Evolutionary conservation across 2,113 vertebrate species (phyloP).

Genomic region (Lichenostomus cassidix): DNA sequence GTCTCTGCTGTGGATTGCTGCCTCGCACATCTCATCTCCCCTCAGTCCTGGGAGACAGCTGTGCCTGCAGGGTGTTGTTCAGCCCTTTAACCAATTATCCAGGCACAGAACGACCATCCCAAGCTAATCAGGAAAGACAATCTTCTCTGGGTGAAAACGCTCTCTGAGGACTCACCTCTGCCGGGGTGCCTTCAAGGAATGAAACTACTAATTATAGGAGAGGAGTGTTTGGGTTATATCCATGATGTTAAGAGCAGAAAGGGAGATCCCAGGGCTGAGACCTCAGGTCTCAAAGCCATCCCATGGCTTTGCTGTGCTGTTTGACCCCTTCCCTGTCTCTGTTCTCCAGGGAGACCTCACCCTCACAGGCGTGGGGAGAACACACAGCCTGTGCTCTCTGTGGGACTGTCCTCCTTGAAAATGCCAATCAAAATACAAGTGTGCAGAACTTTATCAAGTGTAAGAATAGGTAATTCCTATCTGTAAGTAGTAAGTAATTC

Average conservation of each 20-base stretch:
- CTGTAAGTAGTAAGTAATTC: not conserved
- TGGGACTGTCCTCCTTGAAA: not conserved
- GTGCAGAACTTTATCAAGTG: rapidly evolving
- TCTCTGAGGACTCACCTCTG: not conserved
- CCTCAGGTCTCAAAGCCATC: not conserved
- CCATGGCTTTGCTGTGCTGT: not conserved
- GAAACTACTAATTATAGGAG: not conserved
- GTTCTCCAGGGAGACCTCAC: not conserved
- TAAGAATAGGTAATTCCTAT: not conserved
- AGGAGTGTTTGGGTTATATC: not conserved
- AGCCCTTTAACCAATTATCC: not conserved
- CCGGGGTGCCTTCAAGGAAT: not conserved
- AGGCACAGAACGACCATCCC: not conserved
- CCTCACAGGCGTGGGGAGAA: not conserved
- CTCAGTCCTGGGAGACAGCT: not conserved
- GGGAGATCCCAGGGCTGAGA: not conserved
- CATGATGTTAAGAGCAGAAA: not conserved
- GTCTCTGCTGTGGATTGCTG: not conserved
- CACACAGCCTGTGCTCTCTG: not conserved
- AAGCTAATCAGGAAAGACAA: not conserved
- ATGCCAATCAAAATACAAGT: rapidly evolving
- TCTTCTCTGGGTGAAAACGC: not conserved
- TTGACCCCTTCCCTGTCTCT: not conserved
- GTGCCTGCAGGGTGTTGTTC: not conserved
- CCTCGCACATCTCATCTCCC: rapidly evolving